A percentile compares a stretch with the other conserved stretches of the same genome.
Evolutionary conservation across 2,888 invertebrate genomes (phyloP).

Genomic region (Pasiphila rectangulata): DNA sequence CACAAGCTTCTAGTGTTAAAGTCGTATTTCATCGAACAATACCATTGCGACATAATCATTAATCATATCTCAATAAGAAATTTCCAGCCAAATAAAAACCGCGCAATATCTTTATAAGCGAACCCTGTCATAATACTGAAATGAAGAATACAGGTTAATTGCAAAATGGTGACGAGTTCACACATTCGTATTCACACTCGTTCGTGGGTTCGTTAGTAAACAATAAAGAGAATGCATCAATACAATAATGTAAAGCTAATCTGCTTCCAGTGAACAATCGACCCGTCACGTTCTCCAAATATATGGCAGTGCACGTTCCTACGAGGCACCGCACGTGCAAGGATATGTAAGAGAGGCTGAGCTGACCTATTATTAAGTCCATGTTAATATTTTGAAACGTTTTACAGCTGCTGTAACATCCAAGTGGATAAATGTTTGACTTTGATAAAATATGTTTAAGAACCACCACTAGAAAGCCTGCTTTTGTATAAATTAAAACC

Average conservation of each 20-base stretch:
- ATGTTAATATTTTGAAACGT: constrained; percentile 14
- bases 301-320: constrained; percentile 34
- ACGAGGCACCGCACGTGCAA: constrained; percentile 42
- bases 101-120: too few relatives aligned
- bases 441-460: too few relatives aligned
- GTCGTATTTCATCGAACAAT: constrained; percentile 39
- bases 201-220: constrained; percentile 16
- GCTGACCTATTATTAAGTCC: constrained; percentile 27
- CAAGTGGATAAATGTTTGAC: constrained; percentile 3
- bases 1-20: constrained; percentile 27
- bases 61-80: constrained; percentile 30
- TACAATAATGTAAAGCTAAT: constrained; percentile 32
- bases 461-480: too few relatives aligned
- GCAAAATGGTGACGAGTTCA: constrained; percentile 18
- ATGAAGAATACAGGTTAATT: not conserved
- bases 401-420: not conserved
- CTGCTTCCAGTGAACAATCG: constrained; percentile 37
- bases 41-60: constrained; percentile 37
- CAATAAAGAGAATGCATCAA: constrained; percentile 24
- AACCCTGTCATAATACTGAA: not conserved
- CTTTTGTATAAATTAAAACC: too few relatives aligned
- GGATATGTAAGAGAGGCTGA: constrained; percentile 37
- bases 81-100: constrained; percentile 25
- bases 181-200: constrained; percentile 23
- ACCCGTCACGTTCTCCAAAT: constrained; percentile 44